phyloP scores from a whole-genome alignment of 1,140 invertebrate genomes.

The Chrysomallon squamiferum region DNA sequence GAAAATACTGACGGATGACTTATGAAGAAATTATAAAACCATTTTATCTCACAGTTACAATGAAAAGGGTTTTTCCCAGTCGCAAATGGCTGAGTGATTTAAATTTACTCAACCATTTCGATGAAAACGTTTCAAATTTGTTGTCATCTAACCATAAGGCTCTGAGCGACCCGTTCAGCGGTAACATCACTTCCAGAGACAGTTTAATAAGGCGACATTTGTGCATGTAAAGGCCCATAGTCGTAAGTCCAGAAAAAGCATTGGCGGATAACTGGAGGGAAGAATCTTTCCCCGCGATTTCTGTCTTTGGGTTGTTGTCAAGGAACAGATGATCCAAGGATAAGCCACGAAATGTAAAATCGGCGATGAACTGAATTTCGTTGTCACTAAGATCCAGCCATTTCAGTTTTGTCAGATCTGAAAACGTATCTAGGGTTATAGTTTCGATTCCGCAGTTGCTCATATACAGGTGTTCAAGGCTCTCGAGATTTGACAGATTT shows the following conservation, averaged over 20 bases:
- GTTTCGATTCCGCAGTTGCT: constrained; percentile 59
- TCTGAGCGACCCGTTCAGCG: constrained; percentile 54
- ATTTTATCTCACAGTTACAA: constrained; percentile 59
- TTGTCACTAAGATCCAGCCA: constrained; percentile 62
- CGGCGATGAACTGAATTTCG: constrained; percentile 49
- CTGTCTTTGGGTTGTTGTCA: constrained; percentile 48
- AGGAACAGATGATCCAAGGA: constrained; percentile 57
- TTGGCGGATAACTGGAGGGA: constrained; percentile 49
- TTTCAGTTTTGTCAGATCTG: constrained; percentile 51
- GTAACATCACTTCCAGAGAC: constrained; percentile 46
- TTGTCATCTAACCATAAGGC: constrained; percentile 59
- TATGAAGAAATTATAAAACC: constrained; percentile 55
- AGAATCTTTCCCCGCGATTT: no score
- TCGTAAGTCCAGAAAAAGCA: constrained; percentile 54
- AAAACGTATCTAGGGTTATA: constrained; percentile 56
- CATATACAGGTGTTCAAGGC: constrained; percentile 56
- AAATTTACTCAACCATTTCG: constrained; percentile 49
- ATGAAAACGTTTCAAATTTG: constrained; percentile 47
- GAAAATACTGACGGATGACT: constrained; percentile 39
- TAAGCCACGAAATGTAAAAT: constrained; percentile 59
- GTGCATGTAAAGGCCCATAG: constrained; percentile 58
- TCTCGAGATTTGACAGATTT: constrained; percentile 51
- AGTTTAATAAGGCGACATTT: constrained; percentile 53
- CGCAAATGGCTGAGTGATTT: constrained; percentile 52
- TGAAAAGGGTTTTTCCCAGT: constrained; percentile 58